Base-by-base conservation (phyloP, 1,140 invertebrate genomes). In the Ruditapes philippinarum region DNA sequence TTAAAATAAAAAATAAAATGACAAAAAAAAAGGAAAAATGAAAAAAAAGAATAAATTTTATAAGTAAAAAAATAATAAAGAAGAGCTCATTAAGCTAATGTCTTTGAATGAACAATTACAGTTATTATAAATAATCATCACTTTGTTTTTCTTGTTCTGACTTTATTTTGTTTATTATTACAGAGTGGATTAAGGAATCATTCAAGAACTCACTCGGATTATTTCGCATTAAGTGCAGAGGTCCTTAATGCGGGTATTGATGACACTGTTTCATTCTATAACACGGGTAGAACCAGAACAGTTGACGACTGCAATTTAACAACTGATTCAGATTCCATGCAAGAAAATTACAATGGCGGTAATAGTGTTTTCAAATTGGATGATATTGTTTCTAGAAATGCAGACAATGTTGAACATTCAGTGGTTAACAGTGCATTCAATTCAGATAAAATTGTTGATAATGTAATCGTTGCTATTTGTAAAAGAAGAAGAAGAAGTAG, bases 161-260 rank as follows among this genome's bases (percentile, higher is more conserved):
- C 11, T 65, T 65, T 65, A 25, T 70, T 82, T 40, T 42, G 19
- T 25, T 45, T 31, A 17, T 31, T 57, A 45, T 85, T 68, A 33
- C 68, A 85, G 82, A 85, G 62, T 51, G 70, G 62, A 14, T 42
- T 85, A 22, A 42, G 82, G 40, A 85, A 85, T 74, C 82, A 85
- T 42, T 65, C 31, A 3, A 49, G 82, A 51, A 85, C 68, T n/a
- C 82, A 85, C 57, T 49, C 68, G 2, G 28, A 11, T 9, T 76
- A 33, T 36, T 76, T 73, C 25, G 40, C 7, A 17, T 4, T 11
- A 19, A 12, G 73, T 36, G 49, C 40, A 14, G 49, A 54, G 33
- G 28, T 14, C 7, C 45, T 40, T 9, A 28, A 25, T 33, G 25
- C 45, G 12, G 25, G 73, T 22, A 9, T 17, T 25, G 51, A 17